Conservation (phyloP, 1,140 invertebrate genomes). For the Drosophila pallidifrons region DNA sequence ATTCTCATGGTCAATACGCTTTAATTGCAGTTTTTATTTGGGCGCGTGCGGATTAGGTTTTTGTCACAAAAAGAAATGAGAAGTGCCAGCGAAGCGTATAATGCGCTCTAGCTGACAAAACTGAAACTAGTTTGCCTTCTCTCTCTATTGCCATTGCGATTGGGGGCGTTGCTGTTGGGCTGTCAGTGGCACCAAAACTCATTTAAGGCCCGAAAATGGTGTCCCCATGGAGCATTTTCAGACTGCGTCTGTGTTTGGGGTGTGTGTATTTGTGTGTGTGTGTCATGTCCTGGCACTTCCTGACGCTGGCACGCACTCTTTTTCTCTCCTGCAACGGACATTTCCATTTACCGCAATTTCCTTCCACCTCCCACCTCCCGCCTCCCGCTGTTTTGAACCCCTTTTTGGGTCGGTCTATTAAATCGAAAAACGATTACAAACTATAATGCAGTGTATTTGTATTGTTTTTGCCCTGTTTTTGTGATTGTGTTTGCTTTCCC, state of each 20-base stretch:
- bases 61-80: constrained; percentile 32
- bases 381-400: constrained; percentile 22
- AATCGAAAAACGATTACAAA: constrained; percentile 84
- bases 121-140: not conserved
- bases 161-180: constrained; percentile 3
- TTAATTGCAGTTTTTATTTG: constrained; percentile 81
- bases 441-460: constrained; percentile 77
- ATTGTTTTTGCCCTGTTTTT: constrained; percentile 45
- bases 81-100: constrained; percentile 31
- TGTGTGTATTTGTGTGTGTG: constrained; percentile 16
- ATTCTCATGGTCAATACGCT: constrained; percentile 80
- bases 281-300: constrained; percentile 22
- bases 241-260: constrained; percentile 7
- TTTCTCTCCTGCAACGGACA: constrained; percentile 61
- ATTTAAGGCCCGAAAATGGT: constrained; percentile 64
- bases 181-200: constrained; percentile 60
- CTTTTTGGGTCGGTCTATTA: constrained; percentile 61
- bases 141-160: not conserved
- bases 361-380: constrained; percentile 4
- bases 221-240: constrained; percentile 42
- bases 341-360: constrained; percentile 72
- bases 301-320: constrained; percentile 43
- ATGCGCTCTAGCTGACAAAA: constrained; percentile 19
- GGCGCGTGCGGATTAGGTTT: constrained; percentile 44
- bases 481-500: not conserved